These are phyloP conservation scores for Rhinogobio ventralis DNA, from an alignment of 2,797 vertebrate genomes.

Conservation along the genomic window DNA sequence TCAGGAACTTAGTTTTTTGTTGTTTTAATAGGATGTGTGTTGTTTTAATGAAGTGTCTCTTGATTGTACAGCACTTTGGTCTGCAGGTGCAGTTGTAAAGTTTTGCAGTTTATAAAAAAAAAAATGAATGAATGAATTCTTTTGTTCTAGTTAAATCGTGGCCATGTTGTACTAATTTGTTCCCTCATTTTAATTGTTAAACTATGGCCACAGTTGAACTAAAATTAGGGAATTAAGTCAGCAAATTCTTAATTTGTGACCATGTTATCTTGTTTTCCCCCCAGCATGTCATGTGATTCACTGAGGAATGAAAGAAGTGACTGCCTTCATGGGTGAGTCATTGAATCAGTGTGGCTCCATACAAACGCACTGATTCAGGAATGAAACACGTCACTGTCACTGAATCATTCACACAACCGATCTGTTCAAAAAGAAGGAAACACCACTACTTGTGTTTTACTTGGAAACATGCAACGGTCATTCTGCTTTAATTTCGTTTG, in stretches of 20 bases:
- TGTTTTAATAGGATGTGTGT: too few species aligned
- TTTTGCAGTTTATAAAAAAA: too few species aligned
- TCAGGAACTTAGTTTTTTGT: too few species aligned
- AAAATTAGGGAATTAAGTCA: neutral
- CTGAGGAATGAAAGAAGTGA: neutral
- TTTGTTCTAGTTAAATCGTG: neutral
- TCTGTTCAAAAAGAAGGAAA: neutral
- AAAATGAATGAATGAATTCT: neutral
- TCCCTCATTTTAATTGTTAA: neutral
- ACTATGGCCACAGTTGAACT: neutral
- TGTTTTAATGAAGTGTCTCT: too few species aligned
- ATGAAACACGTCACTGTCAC: neutral
- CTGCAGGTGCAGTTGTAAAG: too few species aligned
- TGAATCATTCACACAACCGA: neutral
- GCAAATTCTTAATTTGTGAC: too few species aligned
- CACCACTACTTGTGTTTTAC: neutral
- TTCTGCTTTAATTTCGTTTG: neutral
- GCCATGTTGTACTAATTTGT: too few species aligned
- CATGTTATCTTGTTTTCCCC: neutral
- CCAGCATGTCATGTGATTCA: neutral
- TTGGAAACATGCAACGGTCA: too few species aligned
- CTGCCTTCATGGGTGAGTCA: neutral
- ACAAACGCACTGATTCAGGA: neutral
- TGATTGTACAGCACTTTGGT: too few species aligned
- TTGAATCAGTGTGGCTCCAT: neutral